Conservation (phyloP, 2,797 vertebrate species). For the Hirundo rustica region DNA sequence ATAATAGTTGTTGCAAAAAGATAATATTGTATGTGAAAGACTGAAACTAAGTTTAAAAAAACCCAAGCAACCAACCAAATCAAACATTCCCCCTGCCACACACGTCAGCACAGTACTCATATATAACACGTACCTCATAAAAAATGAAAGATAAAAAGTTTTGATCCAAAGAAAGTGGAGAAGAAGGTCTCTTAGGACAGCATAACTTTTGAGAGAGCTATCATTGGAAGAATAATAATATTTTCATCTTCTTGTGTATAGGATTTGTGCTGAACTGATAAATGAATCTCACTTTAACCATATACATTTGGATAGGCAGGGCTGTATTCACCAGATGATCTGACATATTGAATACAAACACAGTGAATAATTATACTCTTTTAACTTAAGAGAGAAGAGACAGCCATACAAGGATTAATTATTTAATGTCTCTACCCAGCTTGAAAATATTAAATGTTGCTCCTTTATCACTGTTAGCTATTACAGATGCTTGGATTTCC, state of each 20-base stretch:
- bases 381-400: neutral
- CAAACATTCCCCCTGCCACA: neutral
- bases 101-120: neutral
- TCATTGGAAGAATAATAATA: neutral
- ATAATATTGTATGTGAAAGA: neutral
- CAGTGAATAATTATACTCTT: neutral
- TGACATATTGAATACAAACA: neutral
- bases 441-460: neutral
- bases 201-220: neutral
- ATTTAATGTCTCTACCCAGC: neutral
- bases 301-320: neutral
- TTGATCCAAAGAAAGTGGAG: neutral
- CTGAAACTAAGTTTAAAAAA: neutral
- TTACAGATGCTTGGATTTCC: neutral
- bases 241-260: neutral
- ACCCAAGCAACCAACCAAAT: rapidly evolving
- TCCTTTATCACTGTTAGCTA: neutral
- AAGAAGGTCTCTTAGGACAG: neutral
- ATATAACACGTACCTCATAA: neutral
- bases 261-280: neutral
- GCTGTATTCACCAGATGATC: neutral
- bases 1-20: neutral
- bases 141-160: neutral
- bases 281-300: neutral
- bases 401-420: neutral